phyloP scores from a whole-genome alignment of 2,113 vertebrate species.

The Ascaphus truei region DNA sequence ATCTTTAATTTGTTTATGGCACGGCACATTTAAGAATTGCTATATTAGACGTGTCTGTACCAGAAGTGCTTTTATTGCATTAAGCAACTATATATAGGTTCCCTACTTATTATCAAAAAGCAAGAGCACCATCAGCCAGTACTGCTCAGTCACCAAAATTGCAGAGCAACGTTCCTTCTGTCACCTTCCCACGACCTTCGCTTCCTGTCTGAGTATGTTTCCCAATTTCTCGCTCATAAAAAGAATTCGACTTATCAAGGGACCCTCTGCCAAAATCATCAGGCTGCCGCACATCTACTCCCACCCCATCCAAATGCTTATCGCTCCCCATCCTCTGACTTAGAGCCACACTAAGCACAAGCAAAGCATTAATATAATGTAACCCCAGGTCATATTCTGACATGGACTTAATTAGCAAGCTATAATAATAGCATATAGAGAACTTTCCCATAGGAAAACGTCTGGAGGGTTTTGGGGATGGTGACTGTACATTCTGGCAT shows the following conservation, averaged over 20 bases:
- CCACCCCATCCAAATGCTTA: constrained; percentile 12
- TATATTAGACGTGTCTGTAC: too few relatives aligned
- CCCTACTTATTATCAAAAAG: not conserved
- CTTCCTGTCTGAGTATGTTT: constrained; percentile 40
- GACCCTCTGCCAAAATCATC: constrained; percentile 49
- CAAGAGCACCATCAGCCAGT: not conserved
- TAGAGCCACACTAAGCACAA: not conserved
- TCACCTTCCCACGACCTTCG: constrained; percentile 16
- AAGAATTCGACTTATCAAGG: constrained; percentile 19
- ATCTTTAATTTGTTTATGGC: not conserved
- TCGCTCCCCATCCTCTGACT: constrained; percentile 38
- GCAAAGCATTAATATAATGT: constrained; percentile 55
- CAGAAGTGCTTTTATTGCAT: too few relatives aligned
- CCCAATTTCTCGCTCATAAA: constrained; percentile 39
- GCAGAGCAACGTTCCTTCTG: not conserved
- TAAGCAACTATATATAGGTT: too few relatives aligned
- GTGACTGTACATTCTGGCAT: constrained; percentile 18
- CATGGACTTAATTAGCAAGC: constrained; percentile 60
- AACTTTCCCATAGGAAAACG: constrained; percentile 63
- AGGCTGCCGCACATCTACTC: constrained; percentile 38
- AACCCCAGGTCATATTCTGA: constrained; percentile 55
- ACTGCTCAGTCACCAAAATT: not conserved
- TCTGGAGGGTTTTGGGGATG: not conserved
- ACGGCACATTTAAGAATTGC: not conserved
- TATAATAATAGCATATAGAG: constrained; percentile 60